Conservation (phyloP, 2,888 invertebrate species). For the Zaprionus lineosus region DNA sequence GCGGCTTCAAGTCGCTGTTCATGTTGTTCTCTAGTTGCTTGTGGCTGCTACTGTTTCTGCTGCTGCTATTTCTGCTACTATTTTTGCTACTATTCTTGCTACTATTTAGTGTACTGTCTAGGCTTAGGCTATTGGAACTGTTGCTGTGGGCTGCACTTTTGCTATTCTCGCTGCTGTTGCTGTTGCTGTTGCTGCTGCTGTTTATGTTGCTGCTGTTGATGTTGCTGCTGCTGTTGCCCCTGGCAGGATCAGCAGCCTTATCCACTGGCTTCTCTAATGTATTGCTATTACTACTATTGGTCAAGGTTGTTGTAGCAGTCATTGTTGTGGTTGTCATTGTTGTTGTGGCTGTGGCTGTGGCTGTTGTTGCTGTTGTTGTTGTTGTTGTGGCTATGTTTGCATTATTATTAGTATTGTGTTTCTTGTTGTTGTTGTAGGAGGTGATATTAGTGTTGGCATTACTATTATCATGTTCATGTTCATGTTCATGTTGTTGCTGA, state of each 20-base stretch:
- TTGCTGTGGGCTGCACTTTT: conserved; percentile 40
- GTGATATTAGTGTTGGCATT: conserved; percentile 48
- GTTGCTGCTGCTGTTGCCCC: conserved; percentile 25
- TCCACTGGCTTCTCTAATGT: conserved; percentile 40
- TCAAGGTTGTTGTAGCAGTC: conserved; percentile 45
- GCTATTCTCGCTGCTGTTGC: no score
- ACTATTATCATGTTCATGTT: conserved; percentile 54
- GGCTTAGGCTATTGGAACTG: conserved; percentile 56
- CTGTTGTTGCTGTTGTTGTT: conserved; percentile 48
- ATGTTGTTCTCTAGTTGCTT: conserved; percentile 61
- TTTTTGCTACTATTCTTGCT: conserved; percentile 39
- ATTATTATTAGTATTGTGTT: conserved; percentile 26
- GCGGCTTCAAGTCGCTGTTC: conserved; percentile 58
- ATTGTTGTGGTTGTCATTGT: conserved; percentile 40
- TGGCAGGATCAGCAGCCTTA: conserved; percentile 17
- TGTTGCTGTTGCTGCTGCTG: conserved; percentile 22
- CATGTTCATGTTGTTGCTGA: conserved; percentile 51
- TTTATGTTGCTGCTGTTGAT: conserved; percentile 26
- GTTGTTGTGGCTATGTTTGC: conserved; percentile 38
- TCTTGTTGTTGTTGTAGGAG: conserved; percentile 47
- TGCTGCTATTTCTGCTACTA: conserved; percentile 34
- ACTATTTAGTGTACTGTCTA: conserved; percentile 53
- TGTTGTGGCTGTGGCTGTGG: conserved; percentile 43
- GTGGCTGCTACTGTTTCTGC: conserved; percentile 47
- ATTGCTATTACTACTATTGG: conserved; percentile 63